Evolutionary conservation across 2,888 invertebrate genomes (phyloP).

Genomic region (Drosophila hamatofila): DNA sequence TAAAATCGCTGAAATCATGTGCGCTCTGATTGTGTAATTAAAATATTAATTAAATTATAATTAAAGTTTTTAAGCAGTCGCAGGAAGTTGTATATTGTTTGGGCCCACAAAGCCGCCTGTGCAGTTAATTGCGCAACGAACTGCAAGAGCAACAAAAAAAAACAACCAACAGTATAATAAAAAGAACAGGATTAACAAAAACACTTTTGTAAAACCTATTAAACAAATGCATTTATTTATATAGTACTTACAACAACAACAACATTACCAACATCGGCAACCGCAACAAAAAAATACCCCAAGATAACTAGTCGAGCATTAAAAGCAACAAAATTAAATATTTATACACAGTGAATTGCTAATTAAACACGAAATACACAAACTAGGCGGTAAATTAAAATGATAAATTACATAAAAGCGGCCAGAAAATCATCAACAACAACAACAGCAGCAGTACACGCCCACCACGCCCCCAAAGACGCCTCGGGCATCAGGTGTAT

Average conservation of each 20-base stretch:
- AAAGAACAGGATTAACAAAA: constrained; percentile 27
- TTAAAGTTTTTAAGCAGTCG: constrained; percentile 56
- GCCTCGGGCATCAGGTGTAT: constrained; percentile 14
- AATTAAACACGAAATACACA: constrained; percentile 66
- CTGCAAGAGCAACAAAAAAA: constrained; percentile 19
- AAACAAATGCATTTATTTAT: constrained; percentile 38
- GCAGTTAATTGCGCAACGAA: constrained; percentile 59
- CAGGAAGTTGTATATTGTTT: constrained; percentile 50
- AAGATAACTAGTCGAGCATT: constrained; percentile 14
- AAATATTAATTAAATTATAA: constrained; percentile 76
- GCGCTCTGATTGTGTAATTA: constrained; percentile 59
- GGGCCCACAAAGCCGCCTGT: constrained; percentile 37
- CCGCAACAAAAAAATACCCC: constrained; percentile 2
- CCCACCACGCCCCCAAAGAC: background rate
- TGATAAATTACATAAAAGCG: constrained; percentile 60
- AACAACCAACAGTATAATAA: constrained; percentile 13
- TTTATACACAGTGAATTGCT: constrained; percentile 58
- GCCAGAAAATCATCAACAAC: constrained; percentile 22
- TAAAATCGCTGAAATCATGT: constrained; percentile 49
- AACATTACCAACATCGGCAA: background rate
- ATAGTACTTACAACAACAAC: constrained; percentile 14
- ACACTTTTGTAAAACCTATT: constrained; percentile 32
- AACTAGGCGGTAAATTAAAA: constrained; percentile 62
- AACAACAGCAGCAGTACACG: background rate
- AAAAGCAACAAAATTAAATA: constrained; percentile 45